phyloP scores from a whole-genome alignment of 2,113 vertebrate genomes.

The Ammodytes dubius region DNA sequence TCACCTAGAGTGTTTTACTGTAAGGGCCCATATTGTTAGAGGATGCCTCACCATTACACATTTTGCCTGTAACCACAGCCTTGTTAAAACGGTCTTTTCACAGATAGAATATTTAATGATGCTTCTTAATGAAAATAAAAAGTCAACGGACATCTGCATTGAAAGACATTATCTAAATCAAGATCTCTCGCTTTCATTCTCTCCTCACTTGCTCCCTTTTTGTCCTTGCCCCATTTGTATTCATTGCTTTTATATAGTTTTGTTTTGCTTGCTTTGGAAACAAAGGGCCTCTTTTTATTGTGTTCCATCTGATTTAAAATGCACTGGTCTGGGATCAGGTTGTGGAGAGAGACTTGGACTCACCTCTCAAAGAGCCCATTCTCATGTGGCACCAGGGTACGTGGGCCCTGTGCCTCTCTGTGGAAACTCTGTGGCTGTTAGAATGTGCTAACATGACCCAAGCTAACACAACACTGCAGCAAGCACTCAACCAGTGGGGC shows the following conservation, averaged over 20 bases:
- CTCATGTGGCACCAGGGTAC: conserved; percentile 37
- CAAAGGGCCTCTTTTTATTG: conserved; percentile 45
- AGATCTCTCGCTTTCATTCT: neutral
- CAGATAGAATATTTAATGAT: neutral
- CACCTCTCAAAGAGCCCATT: conserved; percentile 75
- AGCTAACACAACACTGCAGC: conserved; percentile 17
- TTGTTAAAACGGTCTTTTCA: neutral
- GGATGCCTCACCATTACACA: conserved; percentile 6
- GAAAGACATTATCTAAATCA: neutral
- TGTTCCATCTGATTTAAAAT: conserved; percentile 44
- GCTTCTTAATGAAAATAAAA: neutral
- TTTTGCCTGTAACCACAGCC: neutral
- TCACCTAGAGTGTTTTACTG: conserved; percentile 9
- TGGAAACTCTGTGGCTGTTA: conserved; percentile 52
- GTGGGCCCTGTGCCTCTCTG: conserved; percentile 54
- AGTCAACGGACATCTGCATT: neutral
- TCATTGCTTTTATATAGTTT: conserved; percentile 6
- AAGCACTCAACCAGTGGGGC: neutral
- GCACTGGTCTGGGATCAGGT: conserved; percentile 37
- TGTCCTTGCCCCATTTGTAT: neutral
- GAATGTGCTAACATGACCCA: conserved; percentile 16
- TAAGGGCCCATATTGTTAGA: conserved; percentile 29
- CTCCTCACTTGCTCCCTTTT: neutral
- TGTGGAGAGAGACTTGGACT: conserved; percentile 68
- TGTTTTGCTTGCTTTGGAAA: conserved; percentile 38